Evolutionary conservation across 2,888 invertebrate species (phyloP), one percentile per base, ranked within the genome.

Genomic region (Thymelicus lineola): DNA sequence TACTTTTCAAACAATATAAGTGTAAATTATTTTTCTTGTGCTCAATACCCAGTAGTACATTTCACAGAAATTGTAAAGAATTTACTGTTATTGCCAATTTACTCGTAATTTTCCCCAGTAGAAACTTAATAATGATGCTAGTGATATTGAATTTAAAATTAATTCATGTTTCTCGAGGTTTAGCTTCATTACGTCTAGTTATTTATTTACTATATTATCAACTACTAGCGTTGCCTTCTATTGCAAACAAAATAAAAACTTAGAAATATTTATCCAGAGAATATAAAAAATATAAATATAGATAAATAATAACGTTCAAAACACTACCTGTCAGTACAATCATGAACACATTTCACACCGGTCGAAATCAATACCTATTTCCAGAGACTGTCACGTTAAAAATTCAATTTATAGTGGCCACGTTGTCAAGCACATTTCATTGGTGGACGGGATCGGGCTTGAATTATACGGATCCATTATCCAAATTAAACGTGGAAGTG

Each of bases 401-500:
- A 67, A 61, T 67, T 67, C 60, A 61, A 61, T 67, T 67, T 61
- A 67, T 50, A 38, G 61, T 55, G 67, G 67, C 67, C 67, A 61
- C 60, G 66, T 61, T 53, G 55, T 62, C 60, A 61, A 61, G 61
- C 68, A 62, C 68, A 57, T 62, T 62, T 68, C 62, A 62, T 62
- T 57, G 46, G 63, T 59, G 62, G 65, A 71, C 69, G 45, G 58
- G 15, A 59, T 62, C 28, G 71, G 71, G 71, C 71, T 63, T 57
- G 70, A 73, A 77, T 76, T 71, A 76, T 72, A 72, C 70, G 66
- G 61, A 75, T 76, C 74, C 75, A 74, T 76, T 75, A 75, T 74
- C 73, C 66, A 73, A 76, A 77, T 76, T 76, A 73, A 75, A 72
- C 66, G 71, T 73, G 72, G 74, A 75, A 78, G 75, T 75, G 75